A percentile compares a stretch with the other conserved stretches of the same genome.
Conservation (phyloP, 2,888 invertebrate genomes). For the Lasioglossum oenotherae region DNA sequence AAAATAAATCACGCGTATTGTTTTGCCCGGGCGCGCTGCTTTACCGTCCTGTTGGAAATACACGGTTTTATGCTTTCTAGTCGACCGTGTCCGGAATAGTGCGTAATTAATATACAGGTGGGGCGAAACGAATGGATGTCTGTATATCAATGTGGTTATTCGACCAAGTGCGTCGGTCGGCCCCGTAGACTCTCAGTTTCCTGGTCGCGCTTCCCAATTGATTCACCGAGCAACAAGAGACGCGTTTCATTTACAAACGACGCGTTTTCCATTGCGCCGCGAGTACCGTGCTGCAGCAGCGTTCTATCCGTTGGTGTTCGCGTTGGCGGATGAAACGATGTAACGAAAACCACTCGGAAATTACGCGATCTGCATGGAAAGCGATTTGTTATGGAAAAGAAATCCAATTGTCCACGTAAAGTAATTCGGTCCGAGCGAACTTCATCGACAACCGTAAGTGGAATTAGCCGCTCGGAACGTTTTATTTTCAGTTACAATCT, state of each 20-base stretch:
- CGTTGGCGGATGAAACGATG: neutral
- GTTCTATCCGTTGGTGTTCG: neutral
- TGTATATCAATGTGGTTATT: slow-evolving; percentile 35
- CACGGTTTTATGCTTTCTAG: slow-evolving; percentile 25
- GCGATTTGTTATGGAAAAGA: neutral
- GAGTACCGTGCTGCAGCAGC: neutral
- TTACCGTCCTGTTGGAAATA: slow-evolving; percentile 66
- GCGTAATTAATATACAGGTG: slow-evolving; percentile 45
- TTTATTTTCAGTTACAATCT: slow-evolving; percentile 24
- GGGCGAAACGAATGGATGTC: neutral
- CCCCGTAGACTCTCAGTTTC: slow-evolving; percentile 3
- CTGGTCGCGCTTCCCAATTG: neutral
- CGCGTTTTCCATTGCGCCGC: neutral
- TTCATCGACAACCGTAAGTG: neutral
- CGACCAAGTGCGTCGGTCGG: slow-evolving; percentile 31
- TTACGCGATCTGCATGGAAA: neutral
- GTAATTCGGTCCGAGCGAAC: neutral
- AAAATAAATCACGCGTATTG: slow-evolving; percentile 76
- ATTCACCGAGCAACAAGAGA: neutral
- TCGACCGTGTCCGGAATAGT: slow-evolving; percentile 35
- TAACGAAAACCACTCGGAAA: neutral
- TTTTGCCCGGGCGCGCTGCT: slow-evolving; percentile 62
- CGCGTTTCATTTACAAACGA: neutral
- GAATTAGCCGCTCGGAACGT: neutral
- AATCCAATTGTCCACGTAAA: neutral